These are phyloP conservation scores for Andricus grossulariae DNA, from an alignment of 1,140 invertebrate species.

Conservation along the genomic window DNA sequence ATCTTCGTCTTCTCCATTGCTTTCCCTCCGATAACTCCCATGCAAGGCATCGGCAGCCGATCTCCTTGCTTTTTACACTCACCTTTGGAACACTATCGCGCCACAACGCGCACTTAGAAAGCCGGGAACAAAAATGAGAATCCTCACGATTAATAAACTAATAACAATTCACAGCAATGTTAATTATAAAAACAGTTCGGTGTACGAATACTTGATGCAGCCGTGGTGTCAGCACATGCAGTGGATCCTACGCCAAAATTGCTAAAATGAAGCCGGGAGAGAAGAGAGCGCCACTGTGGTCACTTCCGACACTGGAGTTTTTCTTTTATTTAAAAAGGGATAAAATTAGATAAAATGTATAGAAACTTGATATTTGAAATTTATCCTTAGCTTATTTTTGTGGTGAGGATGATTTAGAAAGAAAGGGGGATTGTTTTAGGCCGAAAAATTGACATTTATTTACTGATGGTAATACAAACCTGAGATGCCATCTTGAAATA, in stretches of 20 bases:
- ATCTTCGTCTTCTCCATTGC: slow-evolving; percentile 26
- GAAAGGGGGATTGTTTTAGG: too few relatives aligned
- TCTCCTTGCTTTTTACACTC: slow-evolving; percentile 26
- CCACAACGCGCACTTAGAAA: slow-evolving; percentile 38
- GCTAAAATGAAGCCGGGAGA: slow-evolving; percentile 38
- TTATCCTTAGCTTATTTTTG: too few relatives aligned
- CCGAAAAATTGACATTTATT: too few relatives aligned
- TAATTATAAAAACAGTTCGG: slow-evolving; percentile 65
- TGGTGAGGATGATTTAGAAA: too few relatives aligned
- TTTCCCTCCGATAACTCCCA: slow-evolving; percentile 31
- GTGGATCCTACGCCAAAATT: slow-evolving; percentile 55
- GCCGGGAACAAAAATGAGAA: slow-evolving; percentile 39
- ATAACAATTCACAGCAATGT: slow-evolving; percentile 54
- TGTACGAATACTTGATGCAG: slow-evolving; percentile 53
- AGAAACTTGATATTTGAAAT: too few relatives aligned
- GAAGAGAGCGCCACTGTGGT: slow-evolving; percentile 32
- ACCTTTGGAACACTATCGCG: slow-evolving; percentile 38
- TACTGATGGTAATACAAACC: too few relatives aligned
- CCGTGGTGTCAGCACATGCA: slow-evolving; percentile 66
- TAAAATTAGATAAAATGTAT: too few relatives aligned
- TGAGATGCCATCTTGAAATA: too few relatives aligned
- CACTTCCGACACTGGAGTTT: neutral
- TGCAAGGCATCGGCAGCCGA: slow-evolving; percentile 19
- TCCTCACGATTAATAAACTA: slow-evolving; percentile 45
- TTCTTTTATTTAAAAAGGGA: too few relatives aligned